Evolutionary conservation across 2,113 vertebrate genomes (phyloP), one percentile per base, ranked within the genome.

Genomic region (Naja naja): DNA sequence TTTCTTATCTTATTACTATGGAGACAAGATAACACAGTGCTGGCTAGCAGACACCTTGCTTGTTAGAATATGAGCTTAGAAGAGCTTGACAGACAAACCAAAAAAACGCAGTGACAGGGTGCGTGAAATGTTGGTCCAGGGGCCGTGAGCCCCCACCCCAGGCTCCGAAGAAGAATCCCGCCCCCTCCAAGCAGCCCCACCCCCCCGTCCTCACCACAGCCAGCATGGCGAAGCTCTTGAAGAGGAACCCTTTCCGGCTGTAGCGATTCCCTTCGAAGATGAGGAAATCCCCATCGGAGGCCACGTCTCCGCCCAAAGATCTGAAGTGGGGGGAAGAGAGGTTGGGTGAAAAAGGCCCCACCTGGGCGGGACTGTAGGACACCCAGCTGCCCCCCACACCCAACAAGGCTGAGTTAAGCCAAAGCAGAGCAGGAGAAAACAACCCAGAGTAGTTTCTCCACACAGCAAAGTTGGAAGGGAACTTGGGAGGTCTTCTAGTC

Each of bases 171-270:
- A 34, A 34, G 11, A 34, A 18, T 6, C 23, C 56, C 27, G 0
- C 27, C 2, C 2, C 18, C 22, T 1, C 20, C 22, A 8, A 8
- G 25, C 25, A 23, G 6, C 0, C 47, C 47, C 47, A 1, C 47
- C 47, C 7, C 2, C 89, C 25, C 1, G 12, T 1, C 45, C 98
- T 98, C 95, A 99, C 99, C 98, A 99, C 99, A 0, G 99, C 99
- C 0, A 98, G 99, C 99, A 99, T 99, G 89, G 99, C 99, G 2
- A 99, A 99, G 96, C 98, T 99, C 97, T 99, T 99, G 95, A 99
- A 99, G n/a, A 99, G 97, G 95, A 99, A 99, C 0, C 99, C 99
- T 94, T 99, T 99, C 3, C 99, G 98, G 92, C 99, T 99, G 96
- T 99, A 99, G 0, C 99, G 98, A 94, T 99, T 99, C 43, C 98